A percentile compares a stretch with the other conserved stretches of the same genome.
Conservation (phyloP, 1,140 invertebrate genomes). For the Panulirus ornatus region DNA sequence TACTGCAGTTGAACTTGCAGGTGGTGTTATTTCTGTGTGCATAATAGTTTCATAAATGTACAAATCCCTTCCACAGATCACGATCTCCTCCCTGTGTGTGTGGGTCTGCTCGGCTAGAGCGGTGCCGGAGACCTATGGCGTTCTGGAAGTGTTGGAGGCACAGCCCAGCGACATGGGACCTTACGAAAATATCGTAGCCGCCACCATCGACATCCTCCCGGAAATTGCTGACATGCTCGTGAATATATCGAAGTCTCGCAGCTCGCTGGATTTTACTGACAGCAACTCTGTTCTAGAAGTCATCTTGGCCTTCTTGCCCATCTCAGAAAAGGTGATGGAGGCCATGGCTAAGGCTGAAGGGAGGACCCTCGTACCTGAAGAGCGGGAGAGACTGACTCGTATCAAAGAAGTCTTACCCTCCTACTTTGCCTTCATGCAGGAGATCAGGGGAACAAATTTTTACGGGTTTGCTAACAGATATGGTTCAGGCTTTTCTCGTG, state of each 20-base stretch:
- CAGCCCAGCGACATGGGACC: not conserved
- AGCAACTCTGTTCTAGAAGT: not conserved
- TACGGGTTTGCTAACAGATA: not conserved
- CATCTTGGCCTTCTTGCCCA: not conserved
- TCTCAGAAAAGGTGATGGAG: not conserved
- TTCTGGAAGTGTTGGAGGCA: not conserved
- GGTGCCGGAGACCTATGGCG: not conserved
- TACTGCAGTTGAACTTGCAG: too few relatives aligned
- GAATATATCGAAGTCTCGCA: not conserved
- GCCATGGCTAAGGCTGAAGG: not conserved
- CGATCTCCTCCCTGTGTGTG: not conserved
- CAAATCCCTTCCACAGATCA: not conserved
- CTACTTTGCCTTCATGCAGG: not conserved
- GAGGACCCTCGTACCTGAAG: not conserved
- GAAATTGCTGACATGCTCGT: not conserved
- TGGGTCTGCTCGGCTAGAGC: not conserved
- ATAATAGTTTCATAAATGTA: too few relatives aligned
- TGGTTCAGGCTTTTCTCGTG: too few relatives aligned
- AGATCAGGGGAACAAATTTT: not conserved
- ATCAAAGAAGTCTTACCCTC: not conserved
- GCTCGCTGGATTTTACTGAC: not conserved
- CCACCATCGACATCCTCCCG: constrained; percentile 3
- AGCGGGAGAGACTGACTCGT: not conserved
- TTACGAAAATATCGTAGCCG: not conserved
- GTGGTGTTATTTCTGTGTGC: too few relatives aligned